Evolutionary conservation across 2,888 invertebrate species (phyloP), one percentile per base, ranked within the genome.

Genomic region (Cryptocheilus praepositus): DNA sequence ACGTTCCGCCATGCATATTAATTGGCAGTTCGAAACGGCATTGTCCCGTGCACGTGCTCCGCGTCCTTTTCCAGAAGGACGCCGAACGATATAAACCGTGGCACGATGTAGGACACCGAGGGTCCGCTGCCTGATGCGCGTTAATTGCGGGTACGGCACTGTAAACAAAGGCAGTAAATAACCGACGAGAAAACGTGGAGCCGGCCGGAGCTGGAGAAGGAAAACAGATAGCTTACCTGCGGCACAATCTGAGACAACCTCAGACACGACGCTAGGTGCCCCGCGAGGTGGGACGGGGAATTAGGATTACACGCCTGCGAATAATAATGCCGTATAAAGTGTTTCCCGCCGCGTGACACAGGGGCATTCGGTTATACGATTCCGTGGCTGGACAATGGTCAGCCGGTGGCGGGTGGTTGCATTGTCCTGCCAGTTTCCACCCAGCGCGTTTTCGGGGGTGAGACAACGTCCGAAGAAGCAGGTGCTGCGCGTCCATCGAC

Each of bases 231-330:
- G 44, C 59, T 22, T 49, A 49, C 49, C 49, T 49, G 18, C 4
- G 49, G 7, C 49, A 49, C 15, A 5, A 16, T 22, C 65, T 53
- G 36, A 36, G 36, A n/a, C n/a, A n/a, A n/a, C 28, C 28, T 28
- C 22, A 51, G 16, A 25, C 15, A 36, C 1, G 18, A 36, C 15
- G 1, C 11, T 56, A 8, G 11, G 13, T 7, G n/a, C 28, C 19
- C 3, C 5, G 15, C 18, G 15, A 44, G 44, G 43, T 18, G 46
- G 18, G 49, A 11, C 58, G 46, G 19, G 58, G 53, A 83, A 83
- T 83, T 82, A 82, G 81, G 81, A 82, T 83, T 83, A 81, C 83
- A 81, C 76, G 82, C 76, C 78, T 81, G 70, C 70, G 74, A 80
- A 82, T 81, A 80, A 82, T 81, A 80, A 79, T 77, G 76, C 74